Base-by-base conservation (phyloP, 2,797 vertebrate genomes). In the Enteromius treurensis region DNA sequence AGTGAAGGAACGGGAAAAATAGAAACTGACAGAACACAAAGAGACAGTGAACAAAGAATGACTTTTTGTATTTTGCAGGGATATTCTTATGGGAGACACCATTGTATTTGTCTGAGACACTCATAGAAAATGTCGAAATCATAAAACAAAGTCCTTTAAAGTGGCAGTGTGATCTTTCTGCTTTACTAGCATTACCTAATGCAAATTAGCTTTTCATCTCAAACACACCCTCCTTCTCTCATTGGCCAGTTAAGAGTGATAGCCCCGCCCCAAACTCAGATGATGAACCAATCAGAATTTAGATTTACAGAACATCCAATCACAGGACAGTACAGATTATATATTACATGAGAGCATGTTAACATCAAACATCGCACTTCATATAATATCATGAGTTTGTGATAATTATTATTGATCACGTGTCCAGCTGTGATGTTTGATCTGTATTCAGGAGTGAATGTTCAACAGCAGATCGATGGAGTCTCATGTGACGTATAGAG, bases 21-120 rank as follows among this genome's bases (percentile, higher is more conserved):
- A 80, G 71, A 83, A 85, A 81, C 78, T 60, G 49, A 70, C 15
- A 67, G 62, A 49, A 77, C 62, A 51, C n/a, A 74, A 82, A 58
- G 47, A 71, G 51, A 53, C 74, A 6, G 42, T 26, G 58, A 74
- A 84, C 37, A 68, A 29, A 76, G 5, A 23, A 67, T 17, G 79
- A 81, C 79, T 75, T 77, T 62, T 67, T 78, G 77, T 34, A 83
- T 83, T 85, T 85, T 62, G 84, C n/a, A n/a, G 49, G 79, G 47
- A 60, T 65, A 77, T 65, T 82, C 77, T 81, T 42, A 40, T 42
- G 19, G 40, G 55, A 73, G 71, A 82, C 77, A 68, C 29, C 75
- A 86, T 84, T 65, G 79, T 85, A 34, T 83, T 23, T 4, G 21
- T 37, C 73, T 37, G 6, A 76, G 23, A 58, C 51, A 23, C 32